These are phyloP conservation scores for Fratercula arctica DNA, from an alignment of 2,797 vertebrate genomes.

Conservation along the genomic window DNA sequence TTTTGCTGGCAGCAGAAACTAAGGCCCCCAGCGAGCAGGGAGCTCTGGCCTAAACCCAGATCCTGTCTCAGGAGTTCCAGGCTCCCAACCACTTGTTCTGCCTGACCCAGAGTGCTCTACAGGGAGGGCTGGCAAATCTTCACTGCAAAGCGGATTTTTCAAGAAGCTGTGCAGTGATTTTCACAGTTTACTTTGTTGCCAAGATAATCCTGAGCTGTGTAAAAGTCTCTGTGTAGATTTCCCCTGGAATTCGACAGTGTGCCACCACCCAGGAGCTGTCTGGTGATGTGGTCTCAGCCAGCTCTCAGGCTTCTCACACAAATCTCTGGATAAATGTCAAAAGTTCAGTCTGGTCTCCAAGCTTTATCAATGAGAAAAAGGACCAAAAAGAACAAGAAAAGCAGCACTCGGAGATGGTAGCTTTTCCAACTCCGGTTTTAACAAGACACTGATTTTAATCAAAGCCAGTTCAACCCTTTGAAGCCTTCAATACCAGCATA, in stretches of 20 bases:
- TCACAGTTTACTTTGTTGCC: neutral
- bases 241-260: neutral
- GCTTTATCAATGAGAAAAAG: neutral
- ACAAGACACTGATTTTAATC: slow-evolving; percentile 5
- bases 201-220: neutral
- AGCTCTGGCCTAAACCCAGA: neutral
- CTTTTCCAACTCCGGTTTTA: neutral
- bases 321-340: neutral
- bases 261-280: neutral
- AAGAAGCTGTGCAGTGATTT: neutral
- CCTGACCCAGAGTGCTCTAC: neutral
- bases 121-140: neutral
- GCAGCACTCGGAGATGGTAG: neutral
- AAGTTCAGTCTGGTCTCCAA: neutral
- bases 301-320: neutral
- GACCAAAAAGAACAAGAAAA: neutral
- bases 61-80: neutral
- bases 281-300: neutral
- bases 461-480: neutral
- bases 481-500: neutral
- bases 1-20: neutral
- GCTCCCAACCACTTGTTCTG: neutral
- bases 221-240: neutral
- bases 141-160: neutral
- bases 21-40: neutral